Evolutionary conservation across 2,797 vertebrate species (phyloP).

Genomic region (Fringilla coelebs): DNA sequence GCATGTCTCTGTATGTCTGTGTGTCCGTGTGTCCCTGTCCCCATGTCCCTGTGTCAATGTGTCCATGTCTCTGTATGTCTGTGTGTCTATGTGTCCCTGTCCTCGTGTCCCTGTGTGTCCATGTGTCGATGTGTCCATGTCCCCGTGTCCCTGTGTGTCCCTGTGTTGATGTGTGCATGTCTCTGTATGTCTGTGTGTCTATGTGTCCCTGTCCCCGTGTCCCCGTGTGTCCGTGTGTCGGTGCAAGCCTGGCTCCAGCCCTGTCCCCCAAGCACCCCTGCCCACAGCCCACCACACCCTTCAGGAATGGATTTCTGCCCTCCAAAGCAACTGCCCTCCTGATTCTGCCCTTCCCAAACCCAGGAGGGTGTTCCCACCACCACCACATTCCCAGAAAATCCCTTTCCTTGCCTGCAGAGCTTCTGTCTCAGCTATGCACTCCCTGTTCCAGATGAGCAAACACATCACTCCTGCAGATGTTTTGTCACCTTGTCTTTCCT

Average conservation of each 20-base stretch:
- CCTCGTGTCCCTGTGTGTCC: fast-evolving
- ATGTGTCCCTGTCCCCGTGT: background rate
- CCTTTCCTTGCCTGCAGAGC: background rate
- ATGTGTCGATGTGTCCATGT: background rate
- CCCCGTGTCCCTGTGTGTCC: fast-evolving
- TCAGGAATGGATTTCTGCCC: background rate
- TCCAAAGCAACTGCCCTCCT: background rate
- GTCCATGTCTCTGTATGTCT: no score
- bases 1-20: no score
- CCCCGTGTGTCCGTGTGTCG: no score
- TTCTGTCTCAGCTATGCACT: background rate
- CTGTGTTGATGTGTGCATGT: no score
- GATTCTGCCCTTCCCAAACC: background rate
- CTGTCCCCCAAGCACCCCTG: background rate
- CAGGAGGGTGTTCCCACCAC: background rate
- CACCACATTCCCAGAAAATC: background rate
- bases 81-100: background rate
- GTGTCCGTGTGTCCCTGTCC: background rate
- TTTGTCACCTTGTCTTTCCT: background rate
- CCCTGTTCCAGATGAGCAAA: background rate
- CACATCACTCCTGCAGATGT: background rate
- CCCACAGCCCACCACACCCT: background rate
- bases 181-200: background rate
- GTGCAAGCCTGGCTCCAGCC: background rate
- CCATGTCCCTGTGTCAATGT: background rate